Base-by-base conservation (phyloP, 2,797 vertebrate species). In the Tadarida brasiliensis region DNA sequence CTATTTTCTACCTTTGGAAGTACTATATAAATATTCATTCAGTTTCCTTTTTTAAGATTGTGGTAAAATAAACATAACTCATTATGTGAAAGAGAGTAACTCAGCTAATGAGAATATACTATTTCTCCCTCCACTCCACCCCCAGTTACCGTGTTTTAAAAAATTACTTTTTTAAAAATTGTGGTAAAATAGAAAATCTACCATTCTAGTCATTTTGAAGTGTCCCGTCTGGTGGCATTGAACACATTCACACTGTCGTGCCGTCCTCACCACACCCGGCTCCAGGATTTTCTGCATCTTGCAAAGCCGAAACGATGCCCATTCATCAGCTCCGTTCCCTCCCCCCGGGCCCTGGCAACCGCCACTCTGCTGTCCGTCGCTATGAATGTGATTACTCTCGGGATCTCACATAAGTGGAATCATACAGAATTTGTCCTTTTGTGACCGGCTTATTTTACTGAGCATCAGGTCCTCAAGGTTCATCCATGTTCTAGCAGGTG, bases 301-400 rank as follows among this genome's bases (percentile, higher is more conserved):
- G 16, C 57, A 19, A 35, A 35, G 54, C 57, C 24, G 20, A 54
- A 83, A 30, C 68, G 10, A 4, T 28, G 4, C 47, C 28, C 47
- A 7, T 6, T 30, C 33, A n/a, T 14, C 5, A 10, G 10, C 24
- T 35, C 24, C 24, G 1, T 20, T 16, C 5, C 15, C 51, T 3
- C 39, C 5, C 0, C 39, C 16, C 39, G 39, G 22, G n/a, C 20
- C 57, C n/a, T 24, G 26, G n/a, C n/a, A n/a, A 7, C 22, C 15
- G 1, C 47, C n/a, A 9, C 16, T 10, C 30, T 51, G 28, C 24
- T 22, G 35, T 51, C 54, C 11, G 7, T 17, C 15, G 14, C n/a
- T 30, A 9, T 26, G n/a, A 35, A 14, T 51, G 5, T 2, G 11
- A 49, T 8, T 12, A 5, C 33, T 9, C 56, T 20, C 51, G 15